Conservation (phyloP, 1,140 invertebrate species). For the Ephestia elutella region DNA sequence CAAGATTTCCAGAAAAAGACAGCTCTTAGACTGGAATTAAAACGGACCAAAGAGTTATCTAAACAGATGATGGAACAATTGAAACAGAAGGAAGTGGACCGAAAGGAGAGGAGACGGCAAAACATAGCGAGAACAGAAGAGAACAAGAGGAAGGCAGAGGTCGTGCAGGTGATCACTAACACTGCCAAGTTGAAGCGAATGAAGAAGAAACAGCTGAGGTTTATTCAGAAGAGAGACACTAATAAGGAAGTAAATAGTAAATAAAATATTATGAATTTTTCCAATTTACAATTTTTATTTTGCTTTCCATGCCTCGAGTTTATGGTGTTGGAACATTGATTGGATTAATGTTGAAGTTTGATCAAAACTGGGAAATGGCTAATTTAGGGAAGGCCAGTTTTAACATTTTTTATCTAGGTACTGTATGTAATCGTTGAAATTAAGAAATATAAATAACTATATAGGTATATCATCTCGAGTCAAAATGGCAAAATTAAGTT, state of each 20-base stretch:
- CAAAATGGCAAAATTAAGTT: too few relatives aligned
- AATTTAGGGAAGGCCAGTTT: too few relatives aligned
- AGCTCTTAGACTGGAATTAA: constrained; percentile 78
- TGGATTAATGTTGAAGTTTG: too few relatives aligned
- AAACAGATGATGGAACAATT: constrained; percentile 77
- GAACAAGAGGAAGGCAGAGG: constrained; percentile 84
- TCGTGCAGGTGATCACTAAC: constrained; percentile 91
- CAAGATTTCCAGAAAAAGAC: constrained; percentile 80
- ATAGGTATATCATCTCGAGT: too few relatives aligned
- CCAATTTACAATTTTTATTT: background rate
- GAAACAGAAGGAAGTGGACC: constrained; percentile 77
- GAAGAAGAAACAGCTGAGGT: constrained; percentile 88
- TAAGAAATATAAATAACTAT: too few relatives aligned
- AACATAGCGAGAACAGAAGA: constrained; percentile 84
- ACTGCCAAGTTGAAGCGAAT: constrained; percentile 88
- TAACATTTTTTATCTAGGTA: too few relatives aligned
- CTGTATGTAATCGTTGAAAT: too few relatives aligned
- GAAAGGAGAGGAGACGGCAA: constrained; percentile 79
- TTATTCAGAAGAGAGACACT: constrained; percentile 87
- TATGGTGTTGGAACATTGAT: too few relatives aligned
- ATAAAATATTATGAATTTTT: constrained; percentile 24
- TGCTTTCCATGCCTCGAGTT: too few relatives aligned
- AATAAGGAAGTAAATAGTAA: constrained; percentile 67
- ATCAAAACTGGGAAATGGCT: too few relatives aligned
- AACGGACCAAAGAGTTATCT: constrained; percentile 81